phyloP scores from a whole-genome alignment of 2,113 vertebrate genomes.

The Dermatemys mawii region DNA sequence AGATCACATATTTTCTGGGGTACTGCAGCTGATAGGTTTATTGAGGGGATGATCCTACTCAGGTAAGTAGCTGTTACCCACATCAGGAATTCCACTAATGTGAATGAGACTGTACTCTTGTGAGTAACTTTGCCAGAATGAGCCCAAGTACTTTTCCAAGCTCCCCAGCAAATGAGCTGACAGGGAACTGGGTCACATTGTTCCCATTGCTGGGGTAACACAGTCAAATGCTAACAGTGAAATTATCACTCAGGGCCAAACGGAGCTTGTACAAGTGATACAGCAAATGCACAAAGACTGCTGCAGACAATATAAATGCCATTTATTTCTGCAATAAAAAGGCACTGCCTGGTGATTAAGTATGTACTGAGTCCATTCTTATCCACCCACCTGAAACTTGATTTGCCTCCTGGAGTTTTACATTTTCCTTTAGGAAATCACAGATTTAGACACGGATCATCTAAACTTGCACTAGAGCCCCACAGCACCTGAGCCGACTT shows the following conservation, averaged over 20 bases:
- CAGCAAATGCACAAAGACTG: background rate
- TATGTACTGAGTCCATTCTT: background rate
- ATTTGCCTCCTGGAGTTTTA: constrained; percentile 57
- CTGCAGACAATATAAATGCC: constrained; percentile 33
- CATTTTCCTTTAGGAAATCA: constrained; percentile 57
- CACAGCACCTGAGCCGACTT: constrained; percentile 59
- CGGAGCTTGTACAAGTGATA: background rate
- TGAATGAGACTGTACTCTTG: background rate
- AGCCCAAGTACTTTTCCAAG: background rate
- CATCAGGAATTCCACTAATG: background rate
- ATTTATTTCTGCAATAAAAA: background rate
- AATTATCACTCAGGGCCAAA: background rate
- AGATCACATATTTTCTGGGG: background rate
- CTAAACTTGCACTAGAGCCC: constrained; percentile 35
- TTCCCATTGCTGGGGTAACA: constrained; percentile 3
- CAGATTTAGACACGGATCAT: constrained; percentile 59
- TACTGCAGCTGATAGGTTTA: background rate
- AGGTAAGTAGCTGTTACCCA: background rate
- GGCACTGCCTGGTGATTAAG: constrained; percentile 49
- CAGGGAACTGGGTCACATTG: background rate
- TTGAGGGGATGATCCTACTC: background rate
- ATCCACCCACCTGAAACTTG: constrained; percentile 16
- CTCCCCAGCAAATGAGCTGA: background rate
- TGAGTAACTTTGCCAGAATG: background rate
- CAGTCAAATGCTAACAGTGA: background rate